Evolutionary conservation across 92 coral and sea anemone genomes (phyloP).

Genomic region (Zoanthus sansibaricus): DNA sequence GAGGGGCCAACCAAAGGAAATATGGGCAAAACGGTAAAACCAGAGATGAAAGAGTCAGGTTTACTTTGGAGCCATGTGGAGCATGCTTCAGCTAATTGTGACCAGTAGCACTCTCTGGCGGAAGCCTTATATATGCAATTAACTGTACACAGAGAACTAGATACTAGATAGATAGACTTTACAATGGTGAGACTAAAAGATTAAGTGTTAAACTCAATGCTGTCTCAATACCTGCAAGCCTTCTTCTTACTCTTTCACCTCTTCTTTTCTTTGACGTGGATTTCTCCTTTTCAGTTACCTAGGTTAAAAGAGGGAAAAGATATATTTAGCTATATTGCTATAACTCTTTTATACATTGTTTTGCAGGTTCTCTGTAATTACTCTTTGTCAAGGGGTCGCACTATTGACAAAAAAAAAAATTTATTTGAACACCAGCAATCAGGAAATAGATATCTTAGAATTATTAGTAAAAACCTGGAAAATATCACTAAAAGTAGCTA

Average conservation of each 20-base stretch:
- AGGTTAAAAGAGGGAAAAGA: not conserved
- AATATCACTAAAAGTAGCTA: not conserved
- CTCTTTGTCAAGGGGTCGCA: not conserved
- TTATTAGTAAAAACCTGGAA: not conserved
- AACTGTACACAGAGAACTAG: not conserved
- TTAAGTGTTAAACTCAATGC: not conserved
- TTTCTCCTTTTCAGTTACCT: slow-evolving; percentile 25
- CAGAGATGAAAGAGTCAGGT: too few relatives aligned
- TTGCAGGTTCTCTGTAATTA: not conserved
- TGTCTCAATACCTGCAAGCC: slow-evolving; percentile 67
- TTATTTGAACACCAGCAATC: not conserved
- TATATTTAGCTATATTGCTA: not conserved
- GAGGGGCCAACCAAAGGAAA: too few relatives aligned
- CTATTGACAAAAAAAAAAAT: not conserved
- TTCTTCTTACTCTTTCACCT: slow-evolving; percentile 80
- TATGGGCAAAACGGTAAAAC: too few relatives aligned
- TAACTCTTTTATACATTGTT: too few relatives aligned
- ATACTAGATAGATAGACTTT: not conserved
- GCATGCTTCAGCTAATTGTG: too few relatives aligned
- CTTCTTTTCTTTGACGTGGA: slow-evolving; percentile 62
- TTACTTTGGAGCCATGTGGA: too few relatives aligned
- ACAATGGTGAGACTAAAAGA: not conserved
- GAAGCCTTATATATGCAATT: too few relatives aligned
- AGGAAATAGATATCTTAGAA: not conserved
- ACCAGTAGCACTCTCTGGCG: too few relatives aligned